Percentiles rank a stretch among this genome's conserved stretches.
Evolutionary conservation across 2,888 invertebrate species (phyloP).

Genomic region (Stictocephala bisonia): DNA sequence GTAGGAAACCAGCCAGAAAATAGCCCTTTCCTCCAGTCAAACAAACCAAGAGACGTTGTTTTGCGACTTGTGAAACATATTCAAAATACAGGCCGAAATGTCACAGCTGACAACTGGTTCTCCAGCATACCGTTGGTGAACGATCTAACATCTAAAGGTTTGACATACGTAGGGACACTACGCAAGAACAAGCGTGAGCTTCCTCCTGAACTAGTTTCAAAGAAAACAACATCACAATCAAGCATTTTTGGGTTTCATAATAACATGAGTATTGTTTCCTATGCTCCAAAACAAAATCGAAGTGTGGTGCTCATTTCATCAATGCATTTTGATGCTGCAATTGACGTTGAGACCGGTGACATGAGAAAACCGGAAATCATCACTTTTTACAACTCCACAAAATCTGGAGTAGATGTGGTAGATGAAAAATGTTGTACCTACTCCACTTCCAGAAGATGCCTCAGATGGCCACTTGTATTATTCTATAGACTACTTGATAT

Average conservation of each 20-base stretch:
- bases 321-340: no score
- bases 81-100: background rate
- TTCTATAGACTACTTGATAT: conserved; percentile 38
- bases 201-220: background rate
- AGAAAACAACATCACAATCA: background rate
- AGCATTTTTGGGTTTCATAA: conserved; percentile 18
- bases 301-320: background rate
- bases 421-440: conserved; percentile 33
- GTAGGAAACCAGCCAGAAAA: conserved; percentile 7
- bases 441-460: conserved; percentile 7
- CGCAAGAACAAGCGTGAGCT: conserved; percentile 15
- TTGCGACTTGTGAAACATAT: background rate
- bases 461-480: conserved; percentile 37
- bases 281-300: background rate
- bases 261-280: conserved; percentile 2
- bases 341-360: background rate
- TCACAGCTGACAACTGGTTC: conserved; percentile 39
- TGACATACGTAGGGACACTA: conserved; percentile 20
- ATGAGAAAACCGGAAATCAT: conserved; percentile 40
- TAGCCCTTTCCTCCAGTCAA: background rate
- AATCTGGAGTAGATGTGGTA: conserved; percentile 39
- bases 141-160: background rate
- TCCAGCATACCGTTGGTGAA: background rate
- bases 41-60: conserved; percentile 2
- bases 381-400: conserved; percentile 40